phyloP scores from a whole-genome alignment of 2,888 invertebrate genomes.

The Hyppa rectilinea region DNA sequence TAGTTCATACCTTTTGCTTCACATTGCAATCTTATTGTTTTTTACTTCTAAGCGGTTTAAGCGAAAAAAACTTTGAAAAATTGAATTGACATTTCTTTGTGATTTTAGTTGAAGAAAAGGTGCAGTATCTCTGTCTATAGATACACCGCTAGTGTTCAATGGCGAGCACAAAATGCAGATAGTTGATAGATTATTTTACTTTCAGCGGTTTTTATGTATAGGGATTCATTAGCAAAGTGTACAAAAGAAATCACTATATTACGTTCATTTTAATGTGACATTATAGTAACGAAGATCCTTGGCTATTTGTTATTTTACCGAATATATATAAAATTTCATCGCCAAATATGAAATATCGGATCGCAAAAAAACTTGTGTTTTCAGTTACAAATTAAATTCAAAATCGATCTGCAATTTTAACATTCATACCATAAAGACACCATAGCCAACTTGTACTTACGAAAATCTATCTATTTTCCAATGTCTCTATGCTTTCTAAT shows the following conservation, averaged over 20 bases:
- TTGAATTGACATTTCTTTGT: background rate
- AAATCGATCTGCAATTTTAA: too few relatives aligned
- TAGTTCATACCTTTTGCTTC: conserved; percentile 38
- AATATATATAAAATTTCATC: conserved; percentile 2
- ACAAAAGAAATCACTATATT: conserved; percentile 46
- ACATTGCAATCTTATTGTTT: too few relatives aligned
- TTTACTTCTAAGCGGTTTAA: background rate
- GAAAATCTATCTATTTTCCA: background rate
- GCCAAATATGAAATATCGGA: background rate
- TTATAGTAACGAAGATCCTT: conserved; percentile 55
- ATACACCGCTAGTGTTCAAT: conserved; percentile 68
- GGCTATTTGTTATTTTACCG: conserved; percentile 33
- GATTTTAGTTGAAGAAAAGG: conserved; percentile 24
- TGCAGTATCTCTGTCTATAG: conserved; percentile 43
- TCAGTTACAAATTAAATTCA: background rate
- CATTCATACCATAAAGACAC: too few relatives aligned
- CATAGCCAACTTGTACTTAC: too few relatives aligned
- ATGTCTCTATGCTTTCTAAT: background rate
- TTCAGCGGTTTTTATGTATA: conserved; percentile 49
- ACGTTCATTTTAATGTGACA: conserved; percentile 35
- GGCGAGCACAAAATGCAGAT: conserved; percentile 71
- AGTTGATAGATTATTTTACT: conserved; percentile 60
- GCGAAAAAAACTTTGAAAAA: background rate
- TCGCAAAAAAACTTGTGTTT: background rate
- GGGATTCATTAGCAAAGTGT: conserved; percentile 44